These are phyloP conservation scores for Zingel zingel DNA, from an alignment of 2,113 vertebrate genomes.

Conservation along the genomic window DNA sequence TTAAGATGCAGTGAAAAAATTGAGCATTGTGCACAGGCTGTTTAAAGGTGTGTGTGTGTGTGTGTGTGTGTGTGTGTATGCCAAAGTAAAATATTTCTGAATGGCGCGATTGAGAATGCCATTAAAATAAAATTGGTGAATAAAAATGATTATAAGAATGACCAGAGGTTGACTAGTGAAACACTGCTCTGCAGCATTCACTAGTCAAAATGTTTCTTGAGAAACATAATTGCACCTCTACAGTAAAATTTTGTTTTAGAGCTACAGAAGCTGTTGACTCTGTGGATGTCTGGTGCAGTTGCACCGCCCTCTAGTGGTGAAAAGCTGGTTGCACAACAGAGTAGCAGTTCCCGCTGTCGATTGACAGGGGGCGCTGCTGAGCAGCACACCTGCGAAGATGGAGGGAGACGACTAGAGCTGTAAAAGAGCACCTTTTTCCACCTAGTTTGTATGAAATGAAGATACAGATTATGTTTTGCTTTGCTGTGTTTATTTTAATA, in stretches of 20 bases:
- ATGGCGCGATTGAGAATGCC: not conserved
- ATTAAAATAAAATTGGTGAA: not conserved
- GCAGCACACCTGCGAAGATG: not conserved
- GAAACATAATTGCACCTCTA: not conserved
- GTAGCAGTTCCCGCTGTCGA: not conserved
- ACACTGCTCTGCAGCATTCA: not conserved
- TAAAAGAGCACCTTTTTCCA: not conserved
- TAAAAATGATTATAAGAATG: not conserved
- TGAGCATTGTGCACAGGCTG: not conserved
- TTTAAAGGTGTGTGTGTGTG: not conserved
- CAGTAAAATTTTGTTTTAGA: not conserved
- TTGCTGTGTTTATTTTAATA: not conserved
- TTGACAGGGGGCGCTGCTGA: constrained; percentile 17
- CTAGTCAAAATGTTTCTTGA: not conserved
- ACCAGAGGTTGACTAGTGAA: not conserved
- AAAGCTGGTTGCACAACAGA: not conserved
- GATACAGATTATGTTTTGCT: no score
- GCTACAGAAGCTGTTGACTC: not conserved
- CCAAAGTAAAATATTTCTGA: not conserved
- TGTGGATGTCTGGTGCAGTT: not conserved
- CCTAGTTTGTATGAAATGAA: no score
- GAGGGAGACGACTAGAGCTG: not conserved
- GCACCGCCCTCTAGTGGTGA: constrained; percentile 43
- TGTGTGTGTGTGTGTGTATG: not conserved
- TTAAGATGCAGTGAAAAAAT: not conserved